Conservation (phyloP, 2,113 vertebrate species). For the Psophia crepitans region DNA sequence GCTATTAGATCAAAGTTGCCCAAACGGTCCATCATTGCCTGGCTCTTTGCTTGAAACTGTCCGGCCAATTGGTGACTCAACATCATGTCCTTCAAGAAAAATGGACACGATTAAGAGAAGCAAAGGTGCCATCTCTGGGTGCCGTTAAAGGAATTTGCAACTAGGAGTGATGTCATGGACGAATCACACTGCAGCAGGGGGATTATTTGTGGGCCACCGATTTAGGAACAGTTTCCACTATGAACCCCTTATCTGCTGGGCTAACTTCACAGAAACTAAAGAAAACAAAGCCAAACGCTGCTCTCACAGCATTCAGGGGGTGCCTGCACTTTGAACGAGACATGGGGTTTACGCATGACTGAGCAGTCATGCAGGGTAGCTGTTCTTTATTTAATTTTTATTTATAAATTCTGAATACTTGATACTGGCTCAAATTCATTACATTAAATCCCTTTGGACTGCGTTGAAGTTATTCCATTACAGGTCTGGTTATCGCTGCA, state of each 20-base stretch:
- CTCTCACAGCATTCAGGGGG: background rate
- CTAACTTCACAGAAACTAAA: background rate
- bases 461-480: background rate
- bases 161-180: background rate
- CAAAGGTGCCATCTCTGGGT: background rate
- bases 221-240: background rate
- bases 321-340: background rate
- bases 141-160: background rate
- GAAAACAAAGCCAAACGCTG: background rate
- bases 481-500: background rate
- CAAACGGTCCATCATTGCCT: background rate
- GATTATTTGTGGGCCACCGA: background rate
- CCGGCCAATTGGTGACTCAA: slow-evolving; percentile 2
- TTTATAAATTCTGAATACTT: background rate
- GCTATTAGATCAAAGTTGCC: background rate
- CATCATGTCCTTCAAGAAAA: background rate
- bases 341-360: background rate
- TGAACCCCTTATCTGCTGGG: background rate
- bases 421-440: background rate
- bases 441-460: background rate
- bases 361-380: background rate
- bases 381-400: background rate
- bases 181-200: background rate
- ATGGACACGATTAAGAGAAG: background rate
- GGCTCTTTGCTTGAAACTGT: background rate